Percentiles rank a stretch among this genome's conserved stretches.
These are phyloP conservation scores for Ectobius pallidus DNA, from an alignment of 2,888 invertebrate species.

Conservation along the genomic window DNA sequence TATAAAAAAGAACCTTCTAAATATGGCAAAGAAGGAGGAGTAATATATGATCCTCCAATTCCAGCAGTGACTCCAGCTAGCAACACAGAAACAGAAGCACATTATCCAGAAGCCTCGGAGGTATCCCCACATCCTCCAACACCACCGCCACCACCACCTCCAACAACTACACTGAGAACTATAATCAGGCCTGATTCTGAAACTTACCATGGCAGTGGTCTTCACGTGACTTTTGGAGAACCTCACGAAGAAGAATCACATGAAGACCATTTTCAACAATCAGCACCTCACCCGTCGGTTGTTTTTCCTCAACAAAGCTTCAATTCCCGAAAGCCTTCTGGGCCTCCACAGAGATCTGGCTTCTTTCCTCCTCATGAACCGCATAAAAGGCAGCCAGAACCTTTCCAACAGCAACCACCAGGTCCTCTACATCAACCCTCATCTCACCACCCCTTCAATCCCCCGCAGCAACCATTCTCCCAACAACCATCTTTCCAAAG, in stretches of 20 bases:
- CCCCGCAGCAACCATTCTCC: conserved; percentile 50
- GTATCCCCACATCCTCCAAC: conserved; percentile 30
- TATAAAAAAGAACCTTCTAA: conserved; percentile 82
- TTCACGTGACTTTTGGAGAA: conserved; percentile 81
- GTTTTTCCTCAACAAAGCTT: conserved; percentile 54
- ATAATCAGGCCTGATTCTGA: conserved; percentile 88
- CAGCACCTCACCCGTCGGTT: conserved; percentile 68
- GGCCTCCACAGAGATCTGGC: neutral
- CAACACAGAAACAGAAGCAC: conserved; percentile 61
- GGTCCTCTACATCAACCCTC: conserved; percentile 63
- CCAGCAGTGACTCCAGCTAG: conserved; percentile 77
- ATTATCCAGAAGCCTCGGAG: conserved; percentile 54
- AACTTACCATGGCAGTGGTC: conserved; percentile 74
- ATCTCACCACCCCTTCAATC: conserved; percentile 46
- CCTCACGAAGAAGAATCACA: conserved; percentile 51
- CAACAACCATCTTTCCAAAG: conserved; percentile 56
- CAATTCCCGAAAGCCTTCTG: neutral
- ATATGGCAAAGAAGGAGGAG: conserved; percentile 54
- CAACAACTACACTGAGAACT: conserved; percentile 80
- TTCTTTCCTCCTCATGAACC: conserved; percentile 52
- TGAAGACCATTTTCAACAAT: conserved; percentile 52
- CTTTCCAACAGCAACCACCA: conserved; percentile 57
- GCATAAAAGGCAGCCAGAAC: conserved; percentile 34
- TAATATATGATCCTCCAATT: conserved; percentile 80
- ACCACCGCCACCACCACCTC: conserved; percentile 59